Evolutionary conservation across 2,888 invertebrate species (phyloP), one percentile per base, ranked within the genome.

Genomic region (Drosophila maculinotata): DNA sequence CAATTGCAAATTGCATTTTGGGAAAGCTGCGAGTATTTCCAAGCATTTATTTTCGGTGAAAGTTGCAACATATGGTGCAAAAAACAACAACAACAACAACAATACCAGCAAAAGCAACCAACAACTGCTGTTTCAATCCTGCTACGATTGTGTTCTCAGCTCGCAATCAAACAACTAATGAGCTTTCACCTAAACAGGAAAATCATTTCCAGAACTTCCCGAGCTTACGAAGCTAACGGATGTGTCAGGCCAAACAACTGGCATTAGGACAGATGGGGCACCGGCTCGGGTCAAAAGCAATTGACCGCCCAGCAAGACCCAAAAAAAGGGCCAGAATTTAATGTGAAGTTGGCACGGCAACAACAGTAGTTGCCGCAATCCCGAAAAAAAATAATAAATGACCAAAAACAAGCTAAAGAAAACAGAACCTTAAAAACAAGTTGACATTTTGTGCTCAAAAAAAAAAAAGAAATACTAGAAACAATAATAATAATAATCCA

Each of bases 1-100:
- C 79, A 79, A 82, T 83, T 85, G 82, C 79, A 77, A 82, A 84
- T 84, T 81, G 78, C 79, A 81, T 73, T 81, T 77, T 52, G 77
- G 60, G 67, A 81, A 80, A 83, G 76, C 73, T 44, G 53, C 42
- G 41, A 49, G 26, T 48, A 38, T 63, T 64, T 56, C 56, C 31
- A 45, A 52, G 56, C 30, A 52, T 69, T 67, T 58, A 65, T 60
- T 75, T 77, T 56, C 49, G 56, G 74, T 74, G 67, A 67, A 78
- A 81, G 84, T 72, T 80, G 69, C 84, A 78, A 79, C 81, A 76
- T 65, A 62, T 76, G 75, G 51, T 38, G 63, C 53, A 42, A 36
- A n/a, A 14, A 53, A 15, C 38, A 23, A 12, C 49, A 23, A 15
- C 26, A 42, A 52, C 10, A 10, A 26, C 51, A 38, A 36, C 31